A percentile compares a stretch with the other conserved stretches of the same genome.
phyloP scores from a whole-genome alignment of 2,113 vertebrate species.

The Baryphthengus martii region DNA sequence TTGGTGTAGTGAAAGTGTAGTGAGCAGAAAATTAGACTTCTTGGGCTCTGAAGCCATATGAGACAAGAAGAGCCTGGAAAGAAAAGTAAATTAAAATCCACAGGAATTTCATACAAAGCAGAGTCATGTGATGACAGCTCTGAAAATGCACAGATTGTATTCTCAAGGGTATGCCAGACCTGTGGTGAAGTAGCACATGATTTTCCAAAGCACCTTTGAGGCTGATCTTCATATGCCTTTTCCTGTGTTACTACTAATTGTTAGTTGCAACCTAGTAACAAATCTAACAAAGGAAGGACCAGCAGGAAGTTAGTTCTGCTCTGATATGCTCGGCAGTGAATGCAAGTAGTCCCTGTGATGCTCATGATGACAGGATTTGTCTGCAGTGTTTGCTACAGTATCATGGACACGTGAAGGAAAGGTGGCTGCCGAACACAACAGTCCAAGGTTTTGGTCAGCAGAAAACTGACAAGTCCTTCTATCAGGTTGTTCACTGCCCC shows the following conservation, averaged over 20 bases:
- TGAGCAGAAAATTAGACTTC: background rate
- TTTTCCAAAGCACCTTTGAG: background rate
- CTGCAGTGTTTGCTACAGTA: background rate
- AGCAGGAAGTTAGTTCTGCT: background rate
- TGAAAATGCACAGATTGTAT: background rate
- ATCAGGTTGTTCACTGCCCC: background rate
- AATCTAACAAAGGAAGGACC: background rate
- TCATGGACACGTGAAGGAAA: background rate
- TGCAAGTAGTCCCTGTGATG: background rate
- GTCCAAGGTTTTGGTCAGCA: background rate
- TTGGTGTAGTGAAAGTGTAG: background rate
- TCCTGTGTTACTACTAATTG: background rate
- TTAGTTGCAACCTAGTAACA: background rate
- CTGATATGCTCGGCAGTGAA: background rate
- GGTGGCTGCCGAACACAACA: background rate
- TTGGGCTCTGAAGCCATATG: background rate
- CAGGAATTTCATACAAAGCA: background rate
- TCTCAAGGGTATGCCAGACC: background rate
- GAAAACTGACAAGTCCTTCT: background rate
- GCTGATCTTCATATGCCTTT: background rate
- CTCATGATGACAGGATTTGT: background rate
- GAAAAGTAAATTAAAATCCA: background rate
- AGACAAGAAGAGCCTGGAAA: background rate
- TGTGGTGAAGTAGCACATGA: background rate
- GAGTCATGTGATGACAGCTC: background rate